Conservation (phyloP, 2,113 vertebrate genomes). For the Sakesphorus luctuosus region DNA sequence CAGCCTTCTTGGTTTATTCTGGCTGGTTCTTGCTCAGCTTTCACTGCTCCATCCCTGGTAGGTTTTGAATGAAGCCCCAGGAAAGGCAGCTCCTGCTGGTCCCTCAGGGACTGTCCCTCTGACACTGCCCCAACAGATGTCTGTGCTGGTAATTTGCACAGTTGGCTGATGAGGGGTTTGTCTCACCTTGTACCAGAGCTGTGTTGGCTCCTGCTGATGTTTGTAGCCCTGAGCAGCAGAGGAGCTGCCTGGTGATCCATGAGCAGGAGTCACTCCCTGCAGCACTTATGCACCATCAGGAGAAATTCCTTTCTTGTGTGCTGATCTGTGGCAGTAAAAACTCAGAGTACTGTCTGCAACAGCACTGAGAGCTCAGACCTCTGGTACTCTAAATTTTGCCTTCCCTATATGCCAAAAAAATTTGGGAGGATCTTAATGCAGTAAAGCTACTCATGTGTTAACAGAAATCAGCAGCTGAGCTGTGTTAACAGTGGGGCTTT, state of each 20-base stretch:
- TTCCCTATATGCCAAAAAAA: background rate
- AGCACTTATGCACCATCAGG: accelerated
- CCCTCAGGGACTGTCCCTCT: background rate
- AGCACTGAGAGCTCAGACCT: background rate
- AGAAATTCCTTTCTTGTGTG: background rate
- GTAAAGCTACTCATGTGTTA: background rate
- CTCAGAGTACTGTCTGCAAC: background rate
- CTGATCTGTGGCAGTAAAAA: background rate
- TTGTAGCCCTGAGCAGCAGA: background rate
- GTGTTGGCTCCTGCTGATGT: background rate
- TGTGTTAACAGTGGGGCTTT: background rate
- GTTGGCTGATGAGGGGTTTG: background rate
- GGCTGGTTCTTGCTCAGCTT: background rate
- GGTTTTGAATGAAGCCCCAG: background rate
- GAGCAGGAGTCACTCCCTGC: background rate
- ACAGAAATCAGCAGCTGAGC: background rate
- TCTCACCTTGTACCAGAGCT: background rate
- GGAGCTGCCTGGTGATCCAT: background rate
- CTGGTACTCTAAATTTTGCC: background rate
- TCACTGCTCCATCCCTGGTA: background rate
- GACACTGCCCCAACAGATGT: background rate
- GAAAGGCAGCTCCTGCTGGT: background rate
- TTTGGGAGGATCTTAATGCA: background rate
- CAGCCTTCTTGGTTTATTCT: background rate
- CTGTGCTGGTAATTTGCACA: background rate